Percentiles rank a stretch among this genome's conserved stretches.
Evolutionary conservation across 2,797 vertebrate species (phyloP).

Genomic region (Diglossa cyanea): DNA sequence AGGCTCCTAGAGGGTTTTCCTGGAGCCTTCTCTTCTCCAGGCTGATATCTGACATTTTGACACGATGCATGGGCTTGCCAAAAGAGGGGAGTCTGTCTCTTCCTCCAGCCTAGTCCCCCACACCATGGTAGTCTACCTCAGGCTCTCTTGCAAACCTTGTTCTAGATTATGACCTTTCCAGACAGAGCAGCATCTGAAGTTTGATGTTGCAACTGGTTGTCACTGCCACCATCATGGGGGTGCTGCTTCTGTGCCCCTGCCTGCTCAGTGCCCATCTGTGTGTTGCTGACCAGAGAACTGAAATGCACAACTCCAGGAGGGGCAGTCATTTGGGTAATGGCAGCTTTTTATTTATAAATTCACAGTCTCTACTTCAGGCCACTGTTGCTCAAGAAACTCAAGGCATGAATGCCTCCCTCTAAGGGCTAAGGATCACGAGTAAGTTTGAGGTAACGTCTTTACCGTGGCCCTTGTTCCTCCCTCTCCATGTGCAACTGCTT

Average conservation of each 20-base stretch:
- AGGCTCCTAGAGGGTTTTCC: neutral
- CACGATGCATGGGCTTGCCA: neutral
- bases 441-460: neutral
- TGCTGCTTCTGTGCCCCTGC: neutral
- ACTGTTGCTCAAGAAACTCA: neutral
- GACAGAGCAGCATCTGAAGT: neutral
- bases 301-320: neutral
- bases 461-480: neutral
- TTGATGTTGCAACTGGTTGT: neutral
- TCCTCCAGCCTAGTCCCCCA: neutral
- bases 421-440: neutral
- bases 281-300: neutral
- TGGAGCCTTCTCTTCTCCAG: neutral
- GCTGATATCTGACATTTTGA: neutral
- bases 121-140: neutral
- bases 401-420: neutral
- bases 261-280: neutral
- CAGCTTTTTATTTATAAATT: neutral
- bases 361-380: neutral
- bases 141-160: neutral
- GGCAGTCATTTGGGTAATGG: neutral
- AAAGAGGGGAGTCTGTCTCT: neutral
- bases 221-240: accelerated
- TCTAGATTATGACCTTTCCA: neutral
- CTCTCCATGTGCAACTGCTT: neutral